These are phyloP conservation scores for Oryzias celebensis DNA, from an alignment of 2,113 vertebrate genomes.

Conservation along the genomic window DNA sequence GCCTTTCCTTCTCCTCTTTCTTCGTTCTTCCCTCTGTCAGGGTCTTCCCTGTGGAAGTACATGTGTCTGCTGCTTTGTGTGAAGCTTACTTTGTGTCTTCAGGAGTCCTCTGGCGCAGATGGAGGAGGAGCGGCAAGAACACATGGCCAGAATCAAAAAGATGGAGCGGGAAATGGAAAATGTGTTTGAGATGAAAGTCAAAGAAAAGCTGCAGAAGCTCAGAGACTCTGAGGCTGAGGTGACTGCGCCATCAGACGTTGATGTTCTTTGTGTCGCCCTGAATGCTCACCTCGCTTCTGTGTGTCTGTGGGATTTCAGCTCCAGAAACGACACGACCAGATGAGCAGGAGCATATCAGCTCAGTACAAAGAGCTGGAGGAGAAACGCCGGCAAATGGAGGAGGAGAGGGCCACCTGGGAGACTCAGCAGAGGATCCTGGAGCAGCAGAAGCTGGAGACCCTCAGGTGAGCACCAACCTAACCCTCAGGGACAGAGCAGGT, in stretches of 20 bases:
- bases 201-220: constrained; percentile 95
- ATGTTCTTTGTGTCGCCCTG: not conserved
- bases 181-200: constrained; percentile 98
- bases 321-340: constrained; percentile 91
- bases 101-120: constrained; percentile 95
- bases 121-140: constrained; percentile 93
- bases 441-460: constrained; percentile 87
- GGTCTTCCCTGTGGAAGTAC: too few relatives aligned
- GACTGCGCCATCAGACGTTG: rapidly evolving
- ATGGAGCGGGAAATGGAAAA: constrained; percentile 99
- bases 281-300: not conserved
- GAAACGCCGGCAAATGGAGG: constrained; percentile 89
- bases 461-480: constrained; percentile 48
- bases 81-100: constrained; percentile 27
- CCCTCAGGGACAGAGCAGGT: too few relatives aligned
- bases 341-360: constrained; percentile 95
- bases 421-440: constrained; percentile 90
- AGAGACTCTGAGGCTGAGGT: constrained; percentile 95
- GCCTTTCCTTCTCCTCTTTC: not conserved
- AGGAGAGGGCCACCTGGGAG: constrained; percentile 91
- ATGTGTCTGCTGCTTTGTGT: constrained; percentile 1
- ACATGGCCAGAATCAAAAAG: constrained; percentile 94
- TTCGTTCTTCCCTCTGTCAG: not conserved
- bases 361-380: constrained; percentile 94
- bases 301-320: constrained; percentile 68